Evolutionary conservation across 2,113 vertebrate species (phyloP).

Genomic region (Chaetodon auriga): DNA sequence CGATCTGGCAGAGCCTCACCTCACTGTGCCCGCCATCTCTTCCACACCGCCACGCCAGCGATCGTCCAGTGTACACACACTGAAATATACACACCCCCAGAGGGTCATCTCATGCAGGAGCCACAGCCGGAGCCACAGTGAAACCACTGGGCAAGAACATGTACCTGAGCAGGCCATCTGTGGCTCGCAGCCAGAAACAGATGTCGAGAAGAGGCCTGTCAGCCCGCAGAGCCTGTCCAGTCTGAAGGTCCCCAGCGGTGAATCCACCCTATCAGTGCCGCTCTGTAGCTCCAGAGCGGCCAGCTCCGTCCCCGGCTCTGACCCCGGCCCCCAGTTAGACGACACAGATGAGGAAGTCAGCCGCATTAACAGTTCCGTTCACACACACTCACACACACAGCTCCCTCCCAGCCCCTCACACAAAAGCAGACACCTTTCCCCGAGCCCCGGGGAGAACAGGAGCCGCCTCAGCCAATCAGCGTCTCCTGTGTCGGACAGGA

Average conservation of each 20-base stretch:
- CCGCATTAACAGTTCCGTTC: conserved; percentile 86
- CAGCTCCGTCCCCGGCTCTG: conserved; percentile 39
- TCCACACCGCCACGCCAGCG: conserved; percentile 70
- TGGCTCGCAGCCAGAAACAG: conserved; percentile 37
- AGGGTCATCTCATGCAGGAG: conserved; percentile 77
- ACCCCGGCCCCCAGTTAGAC: conserved; percentile 73
- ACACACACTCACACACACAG: conserved; percentile 68
- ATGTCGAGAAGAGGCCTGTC: conserved; percentile 30
- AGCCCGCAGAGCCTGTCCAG: conserved; percentile 44
- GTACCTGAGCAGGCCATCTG: conserved; percentile 48
- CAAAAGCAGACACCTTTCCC: conserved; percentile 68
- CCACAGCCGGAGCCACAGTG: conserved; percentile 72
- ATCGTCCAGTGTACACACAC: conserved; percentile 78
- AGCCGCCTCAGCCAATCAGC: conserved; percentile 75
- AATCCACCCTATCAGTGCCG: conserved; percentile 61
- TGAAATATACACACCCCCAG: conserved; percentile 72
- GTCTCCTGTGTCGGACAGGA: conserved; percentile 81
- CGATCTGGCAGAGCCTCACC: conserved; percentile 59
- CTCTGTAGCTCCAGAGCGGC: conserved; percentile 46
- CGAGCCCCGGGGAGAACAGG: conserved; percentile 74
- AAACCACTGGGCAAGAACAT: conserved; percentile 45
- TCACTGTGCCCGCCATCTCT: conserved; percentile 57
- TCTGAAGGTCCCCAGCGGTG: conserved; percentile 46
- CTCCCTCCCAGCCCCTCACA: conserved; percentile 82
- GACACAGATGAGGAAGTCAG: conserved; percentile 88